A percentile compares a stretch with the other conserved stretches of the same genome.
Evolutionary conservation across 2,888 invertebrate genomes (phyloP).

Genomic region (Limnephilus lunatus): DNA sequence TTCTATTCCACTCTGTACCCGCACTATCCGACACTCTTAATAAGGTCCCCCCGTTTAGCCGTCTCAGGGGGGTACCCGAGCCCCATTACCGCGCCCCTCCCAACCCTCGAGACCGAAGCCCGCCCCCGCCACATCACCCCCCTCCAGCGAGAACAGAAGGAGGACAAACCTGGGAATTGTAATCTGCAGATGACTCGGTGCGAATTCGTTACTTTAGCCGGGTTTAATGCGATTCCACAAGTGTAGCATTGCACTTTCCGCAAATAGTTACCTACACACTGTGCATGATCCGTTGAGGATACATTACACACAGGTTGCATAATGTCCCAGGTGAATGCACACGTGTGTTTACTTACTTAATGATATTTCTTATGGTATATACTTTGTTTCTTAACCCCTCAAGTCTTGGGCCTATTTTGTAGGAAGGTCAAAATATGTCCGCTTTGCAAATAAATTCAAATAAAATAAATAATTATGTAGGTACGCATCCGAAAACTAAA

Average conservation of each 20-base stretch:
- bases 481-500: too few relatives aligned
- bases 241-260: not conserved
- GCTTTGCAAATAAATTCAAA: too few relatives aligned
- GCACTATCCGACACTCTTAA: slow-evolving; percentile 53
- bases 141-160: not conserved
- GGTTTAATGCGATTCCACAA: not conserved
- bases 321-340: not conserved
- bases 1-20: not conserved
- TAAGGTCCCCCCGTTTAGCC: slow-evolving; percentile 61
- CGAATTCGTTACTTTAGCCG: not conserved
- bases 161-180: slow-evolving; percentile 17
- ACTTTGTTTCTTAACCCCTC: too few relatives aligned
- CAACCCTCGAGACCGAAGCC: slow-evolving; percentile 42
- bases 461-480: too few relatives aligned
- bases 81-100: slow-evolving; percentile 64
- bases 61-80: slow-evolving; percentile 60
- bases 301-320: not conserved
- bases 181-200: slow-evolving; percentile 2
- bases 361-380: not conserved
- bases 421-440: too few relatives aligned
- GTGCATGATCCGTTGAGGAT: not conserved
- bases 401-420: too few relatives aligned
- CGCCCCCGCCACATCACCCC: not conserved
- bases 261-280: not conserved
- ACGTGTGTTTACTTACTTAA: not conserved